Percentiles rank a stretch among this genome's conserved stretches.
These are phyloP conservation scores for Leptinotarsa peninsularis DNA, from an alignment of 2,888 invertebrate genomes.

Conservation along the genomic window DNA sequence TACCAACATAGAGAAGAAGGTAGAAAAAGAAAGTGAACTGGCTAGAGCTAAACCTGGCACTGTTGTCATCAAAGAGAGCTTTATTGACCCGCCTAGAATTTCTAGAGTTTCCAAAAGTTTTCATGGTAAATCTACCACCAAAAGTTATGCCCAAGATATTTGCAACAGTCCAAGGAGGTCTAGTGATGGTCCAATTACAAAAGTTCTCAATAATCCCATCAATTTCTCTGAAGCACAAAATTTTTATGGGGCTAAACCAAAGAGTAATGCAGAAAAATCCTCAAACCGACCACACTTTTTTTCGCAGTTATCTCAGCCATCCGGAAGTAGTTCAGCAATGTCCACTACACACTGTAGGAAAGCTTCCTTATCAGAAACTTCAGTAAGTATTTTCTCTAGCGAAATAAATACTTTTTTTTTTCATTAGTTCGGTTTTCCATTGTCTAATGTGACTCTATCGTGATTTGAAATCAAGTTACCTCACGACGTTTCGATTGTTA, in stretches of 20 bases:
- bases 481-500: too few relatives aligned
- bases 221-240: conserved; percentile 22
- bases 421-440: too few relatives aligned
- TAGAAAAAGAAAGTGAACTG: conserved; percentile 51
- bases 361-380: conserved; percentile 51
- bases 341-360: conserved; percentile 49
- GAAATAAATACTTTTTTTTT: too few relatives aligned
- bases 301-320: conserved; percentile 60
- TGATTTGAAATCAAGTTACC: too few relatives aligned
- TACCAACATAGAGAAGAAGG: conserved; percentile 48
- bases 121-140: conserved; percentile 62
- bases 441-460: too few relatives aligned
- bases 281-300: conserved; percentile 54
- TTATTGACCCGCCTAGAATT: conserved; percentile 68
- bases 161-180: conserved; percentile 57
- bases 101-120: conserved; percentile 67
- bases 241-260: conserved; percentile 27
- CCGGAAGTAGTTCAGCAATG: conserved; percentile 42
- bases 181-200: conserved; percentile 55
- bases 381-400: conserved; percentile 35
- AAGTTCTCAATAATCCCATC: conserved; percentile 31
- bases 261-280: conserved; percentile 30
- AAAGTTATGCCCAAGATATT: conserved; percentile 53
- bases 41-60: conserved; percentile 61
- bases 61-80: conserved; percentile 68